Conservation (phyloP, 2,888 invertebrate species). For the Brachyopa scutellaris region DNA sequence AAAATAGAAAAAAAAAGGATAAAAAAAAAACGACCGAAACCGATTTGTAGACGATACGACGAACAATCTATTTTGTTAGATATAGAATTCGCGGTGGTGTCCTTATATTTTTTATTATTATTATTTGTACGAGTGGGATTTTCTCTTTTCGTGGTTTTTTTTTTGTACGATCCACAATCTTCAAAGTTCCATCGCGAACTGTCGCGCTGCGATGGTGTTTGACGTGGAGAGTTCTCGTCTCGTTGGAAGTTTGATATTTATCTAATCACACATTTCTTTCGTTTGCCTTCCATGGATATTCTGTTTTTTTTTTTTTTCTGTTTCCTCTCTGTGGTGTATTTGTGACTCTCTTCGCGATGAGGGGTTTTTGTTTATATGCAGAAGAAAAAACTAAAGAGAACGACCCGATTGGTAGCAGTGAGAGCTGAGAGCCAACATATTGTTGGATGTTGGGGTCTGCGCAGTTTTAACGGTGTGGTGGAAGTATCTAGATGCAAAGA, state of each 20-base stretch:
- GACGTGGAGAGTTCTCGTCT: conserved; percentile 60
- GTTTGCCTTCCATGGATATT: conserved; percentile 63
- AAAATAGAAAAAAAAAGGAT: background rate
- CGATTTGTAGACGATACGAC: conserved; percentile 35
- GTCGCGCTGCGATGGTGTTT: conserved; percentile 69
- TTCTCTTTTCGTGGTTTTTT: conserved; percentile 17
- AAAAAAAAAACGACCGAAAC: conserved; percentile 52
- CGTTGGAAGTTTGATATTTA: conserved; percentile 70
- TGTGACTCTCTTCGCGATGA: conserved; percentile 44
- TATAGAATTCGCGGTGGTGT: conserved; percentile 48
- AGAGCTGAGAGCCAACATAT: background rate
- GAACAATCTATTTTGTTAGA: conserved; percentile 24
- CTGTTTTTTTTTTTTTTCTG: conserved; percentile 22
- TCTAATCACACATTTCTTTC: conserved; percentile 70
- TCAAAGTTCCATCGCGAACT: conserved; percentile 81
- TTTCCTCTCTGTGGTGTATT: conserved; percentile 7
- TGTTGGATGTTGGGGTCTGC: conserved; percentile 33
- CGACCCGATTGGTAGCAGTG: background rate
- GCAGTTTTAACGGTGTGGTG: conserved; percentile 31
- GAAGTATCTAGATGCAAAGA: conserved; percentile 10
- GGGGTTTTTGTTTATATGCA: conserved; percentile 40
- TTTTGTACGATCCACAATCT: conserved; percentile 78
- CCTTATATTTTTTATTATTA: background rate
- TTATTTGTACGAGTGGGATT: conserved; percentile 46
- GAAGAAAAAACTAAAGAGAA: conserved; percentile 30